Evolutionary conservation across 2,888 invertebrate genomes (phyloP), one percentile per base, ranked within the genome.

Genomic region (Agriopis aurantiaria): DNA sequence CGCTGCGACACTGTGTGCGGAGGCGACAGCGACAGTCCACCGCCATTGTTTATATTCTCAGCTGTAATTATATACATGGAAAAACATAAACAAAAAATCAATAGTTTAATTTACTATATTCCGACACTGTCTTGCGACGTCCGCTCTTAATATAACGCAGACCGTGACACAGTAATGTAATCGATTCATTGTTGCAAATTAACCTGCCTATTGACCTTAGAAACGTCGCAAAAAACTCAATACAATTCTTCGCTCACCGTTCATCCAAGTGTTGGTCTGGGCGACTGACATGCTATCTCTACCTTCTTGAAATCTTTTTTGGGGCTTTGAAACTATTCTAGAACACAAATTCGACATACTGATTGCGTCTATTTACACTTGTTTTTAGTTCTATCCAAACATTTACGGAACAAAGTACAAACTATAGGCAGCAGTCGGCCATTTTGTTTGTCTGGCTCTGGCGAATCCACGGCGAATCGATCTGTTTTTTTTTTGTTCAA

Each of bases 231-330:
- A 69, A 73, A 60, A 55, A 55, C 12, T 41, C 88, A 87, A 88
- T 87, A 88, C 81, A 57, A 78, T 73, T 73, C 70, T 78, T 76
- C 81, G 82, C 96, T 96, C 95, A 97, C 97, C 97, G 90, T 97
- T 97, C 95, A 97, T 97, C 97, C 97, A 98, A 84, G 97, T 96
- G 90, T 97, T 97, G 53, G 97, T 97, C 94, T 97, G 97, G 65
- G 97, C 96, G 81, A 97, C 96, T 75, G 97, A 95, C 95, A 97
- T 96, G 85, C 85, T 90, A 75, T 97, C 97, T 86, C 97, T 88
- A 83, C 95, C 96, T 86, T 97, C 97, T 85, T 96, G 96, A 88
- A 96, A 96, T 83, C 97, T 96, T 94, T 97, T 97, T 73, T 96
- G 95, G 75, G 97, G 96, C 91, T 97, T 97, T 78, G 96, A 95